Conservation (phyloP, 2,797 vertebrate genomes). For the Rachycentron canadum region DNA sequence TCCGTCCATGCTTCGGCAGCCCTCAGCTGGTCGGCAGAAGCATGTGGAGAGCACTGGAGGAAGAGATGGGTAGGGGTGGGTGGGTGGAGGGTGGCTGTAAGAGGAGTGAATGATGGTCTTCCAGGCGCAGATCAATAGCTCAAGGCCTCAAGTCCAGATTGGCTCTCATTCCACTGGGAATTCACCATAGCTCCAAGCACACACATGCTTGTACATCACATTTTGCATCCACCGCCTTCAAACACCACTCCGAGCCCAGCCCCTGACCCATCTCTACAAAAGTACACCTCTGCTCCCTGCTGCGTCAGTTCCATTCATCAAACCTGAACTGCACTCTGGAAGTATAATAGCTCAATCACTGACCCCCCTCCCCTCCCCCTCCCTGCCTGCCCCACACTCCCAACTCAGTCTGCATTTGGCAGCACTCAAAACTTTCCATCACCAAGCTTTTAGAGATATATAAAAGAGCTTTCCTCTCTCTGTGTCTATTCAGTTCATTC, state of each 20-base stretch:
- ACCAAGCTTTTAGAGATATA: slow-evolving; percentile 52
- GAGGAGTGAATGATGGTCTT: slow-evolving; percentile 57
- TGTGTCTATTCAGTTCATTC: slow-evolving; percentile 24
- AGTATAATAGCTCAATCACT: slow-evolving; percentile 63
- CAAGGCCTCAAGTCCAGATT: slow-evolving; percentile 78
- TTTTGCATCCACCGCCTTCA: slow-evolving; percentile 26
- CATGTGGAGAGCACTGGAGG: neutral
- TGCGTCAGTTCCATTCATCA: slow-evolving; percentile 57
- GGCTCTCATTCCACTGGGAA: slow-evolving; percentile 70
- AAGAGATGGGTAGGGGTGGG: neutral
- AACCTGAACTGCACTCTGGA: slow-evolving; percentile 60
- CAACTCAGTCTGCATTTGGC: slow-evolving; percentile 48
- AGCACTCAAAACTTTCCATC: slow-evolving; percentile 65
- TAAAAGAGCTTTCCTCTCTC: slow-evolving; percentile 31
- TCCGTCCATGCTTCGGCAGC: neutral
- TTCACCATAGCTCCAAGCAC: slow-evolving; percentile 40
- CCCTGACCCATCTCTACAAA: slow-evolving; percentile 28
- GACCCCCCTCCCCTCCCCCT: neutral
- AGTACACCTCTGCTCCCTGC: slow-evolving; percentile 25
- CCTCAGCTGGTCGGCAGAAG: neutral
- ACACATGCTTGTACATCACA: slow-evolving; percentile 19
- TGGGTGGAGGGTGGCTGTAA: slow-evolving; percentile 3
- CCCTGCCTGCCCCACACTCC: neutral
- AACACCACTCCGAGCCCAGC: neutral
- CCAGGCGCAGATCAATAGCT: slow-evolving; percentile 80